phyloP scores from a whole-genome alignment of 2,888 invertebrate genomes.

The Cryptophagus acutangulus region DNA sequence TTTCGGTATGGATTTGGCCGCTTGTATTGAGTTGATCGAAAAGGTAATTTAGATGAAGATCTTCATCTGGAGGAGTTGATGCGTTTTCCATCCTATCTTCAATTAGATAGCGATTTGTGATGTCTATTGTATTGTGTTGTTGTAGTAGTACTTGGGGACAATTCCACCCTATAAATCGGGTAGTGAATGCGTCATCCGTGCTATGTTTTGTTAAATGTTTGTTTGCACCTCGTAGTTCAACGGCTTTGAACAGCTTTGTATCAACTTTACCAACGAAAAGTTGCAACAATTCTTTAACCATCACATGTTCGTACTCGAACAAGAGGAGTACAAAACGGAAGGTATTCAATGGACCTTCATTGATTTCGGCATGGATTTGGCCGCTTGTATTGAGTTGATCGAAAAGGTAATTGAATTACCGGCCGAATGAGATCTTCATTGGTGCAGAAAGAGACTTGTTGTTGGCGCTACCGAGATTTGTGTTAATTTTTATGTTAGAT shows the following conservation, averaged over 20 bases:
- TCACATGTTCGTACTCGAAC: constrained; percentile 96
- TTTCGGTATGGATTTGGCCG: constrained; percentile 97
- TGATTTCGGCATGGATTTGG: constrained; percentile 96
- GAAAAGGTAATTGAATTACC: constrained; percentile 70
- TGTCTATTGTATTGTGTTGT: constrained; percentile 16
- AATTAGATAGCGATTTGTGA: not conserved
- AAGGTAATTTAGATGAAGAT: constrained; percentile 66
- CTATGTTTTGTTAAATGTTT: constrained; percentile 16
- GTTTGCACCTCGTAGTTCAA: constrained; percentile 63
- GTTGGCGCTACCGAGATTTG: not conserved
- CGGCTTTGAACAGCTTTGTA: constrained; percentile 97
- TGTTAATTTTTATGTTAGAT: constrained; percentile 1
- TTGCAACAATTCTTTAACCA: constrained; percentile 98
- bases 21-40: constrained; percentile 98
- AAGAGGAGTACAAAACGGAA: constrained; percentile 93
- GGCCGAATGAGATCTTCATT: constrained; percentile 2
- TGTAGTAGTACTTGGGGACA: constrained; percentile 16
- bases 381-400: constrained; percentile 92
- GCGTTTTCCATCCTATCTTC: not conserved
- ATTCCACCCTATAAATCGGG: constrained; percentile 33
- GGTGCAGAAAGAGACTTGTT: constrained; percentile 1
- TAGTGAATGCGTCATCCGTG: constrained; percentile 18
- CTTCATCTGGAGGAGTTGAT: constrained; percentile 2
- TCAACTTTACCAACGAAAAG: constrained; percentile 98
- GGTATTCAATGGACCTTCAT: constrained; percentile 95